A percentile compares a stretch with the other conserved stretches of the same genome.
Evolutionary conservation across 2,113 vertebrate species (phyloP).

Genomic region (Sakesphorus luctuosus): DNA sequence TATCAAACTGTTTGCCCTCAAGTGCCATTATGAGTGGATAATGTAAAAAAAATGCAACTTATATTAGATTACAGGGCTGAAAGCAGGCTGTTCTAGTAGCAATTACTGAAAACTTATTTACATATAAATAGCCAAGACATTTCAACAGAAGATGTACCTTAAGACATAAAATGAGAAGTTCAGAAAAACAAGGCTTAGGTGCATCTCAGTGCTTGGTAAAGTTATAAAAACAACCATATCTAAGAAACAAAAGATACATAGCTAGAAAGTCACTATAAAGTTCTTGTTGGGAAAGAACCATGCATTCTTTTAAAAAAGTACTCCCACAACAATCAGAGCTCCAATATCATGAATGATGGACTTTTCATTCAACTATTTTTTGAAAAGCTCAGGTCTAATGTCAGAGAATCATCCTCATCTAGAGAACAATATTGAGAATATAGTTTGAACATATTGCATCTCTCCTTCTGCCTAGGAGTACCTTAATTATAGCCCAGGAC

Average conservation of each 20-base stretch:
- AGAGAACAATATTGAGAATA: not conserved
- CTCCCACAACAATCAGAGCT: not conserved
- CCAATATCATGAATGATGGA: not conserved
- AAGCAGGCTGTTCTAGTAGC: slow-evolving; percentile 36
- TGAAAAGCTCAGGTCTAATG: not conserved
- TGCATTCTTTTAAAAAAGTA: not conserved
- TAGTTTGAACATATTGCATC: not conserved
- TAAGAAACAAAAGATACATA: slow-evolving; percentile 28
- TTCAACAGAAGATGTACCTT: slow-evolving; percentile 54
- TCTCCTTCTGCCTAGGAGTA: not conserved
- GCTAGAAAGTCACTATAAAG: not conserved
- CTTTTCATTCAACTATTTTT: not conserved
- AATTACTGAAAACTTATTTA: slow-evolving; percentile 74
- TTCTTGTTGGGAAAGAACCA: slow-evolving; percentile 8
- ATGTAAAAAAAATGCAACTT: slow-evolving; percentile 30
- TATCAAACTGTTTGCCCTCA: slow-evolving; percentile 63
- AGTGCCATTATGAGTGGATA: slow-evolving; percentile 56
- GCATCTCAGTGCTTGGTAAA: slow-evolving; percentile 24
- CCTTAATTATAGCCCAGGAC: not conserved
- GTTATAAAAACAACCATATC: slow-evolving; percentile 21
- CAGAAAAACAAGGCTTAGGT: slow-evolving; percentile 52
- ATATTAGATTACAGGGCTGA: slow-evolving; percentile 60
- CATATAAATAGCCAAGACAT: slow-evolving; percentile 76
- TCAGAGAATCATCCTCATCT: not conserved
- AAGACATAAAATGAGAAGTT: slow-evolving; percentile 63